A percentile compares a stretch with the other conserved stretches of the same genome.
Conservation (phyloP, 1,140 invertebrate genomes). For the Cecropterus lyciades region DNA sequence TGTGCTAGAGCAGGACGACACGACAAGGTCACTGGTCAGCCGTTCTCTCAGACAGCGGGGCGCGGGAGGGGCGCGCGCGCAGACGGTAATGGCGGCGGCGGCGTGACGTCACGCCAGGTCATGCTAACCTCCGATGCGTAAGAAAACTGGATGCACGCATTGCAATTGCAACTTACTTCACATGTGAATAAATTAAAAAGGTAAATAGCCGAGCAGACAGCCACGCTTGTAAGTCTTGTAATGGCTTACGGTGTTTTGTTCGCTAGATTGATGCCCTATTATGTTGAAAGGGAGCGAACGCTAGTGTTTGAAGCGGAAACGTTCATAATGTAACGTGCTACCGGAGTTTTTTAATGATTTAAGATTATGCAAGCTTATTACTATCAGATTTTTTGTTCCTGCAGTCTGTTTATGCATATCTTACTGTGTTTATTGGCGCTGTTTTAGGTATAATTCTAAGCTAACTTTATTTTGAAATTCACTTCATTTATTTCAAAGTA, state of each 20-base stretch:
- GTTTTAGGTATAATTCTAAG: too few species aligned
- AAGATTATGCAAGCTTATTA: constrained; percentile 6
- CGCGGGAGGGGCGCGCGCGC: constrained; percentile 67
- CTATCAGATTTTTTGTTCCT: constrained; percentile 3
- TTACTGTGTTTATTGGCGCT: too few species aligned
- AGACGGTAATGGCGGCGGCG: constrained; percentile 67
- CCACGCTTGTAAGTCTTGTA: constrained; percentile 30
- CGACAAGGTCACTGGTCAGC: constrained; percentile 81
- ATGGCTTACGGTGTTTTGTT: constrained; percentile 28
- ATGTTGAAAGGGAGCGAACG: constrained; percentile 20
- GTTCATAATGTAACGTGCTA: constrained; percentile 10
- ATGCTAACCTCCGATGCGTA: constrained; percentile 68
- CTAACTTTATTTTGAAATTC: too few species aligned
- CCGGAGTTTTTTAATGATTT: constrained; percentile 13
- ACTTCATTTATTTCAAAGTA: too few species aligned
- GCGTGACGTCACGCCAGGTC: constrained; percentile 69
- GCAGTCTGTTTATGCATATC: neutral
- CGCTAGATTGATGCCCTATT: constrained; percentile 27
- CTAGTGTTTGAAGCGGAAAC: constrained; percentile 18
- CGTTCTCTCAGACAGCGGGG: constrained; percentile 75
- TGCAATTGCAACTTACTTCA: constrained; percentile 51
- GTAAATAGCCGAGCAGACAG: constrained; percentile 36
- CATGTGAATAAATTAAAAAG: constrained; percentile 51
- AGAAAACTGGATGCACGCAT: constrained; percentile 60
- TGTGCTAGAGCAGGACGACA: constrained; percentile 55